A percentile compares a stretch with the other conserved stretches of the same genome.
These are phyloP conservation scores for Fulica atra DNA, from an alignment of 2,113 vertebrate species.

Conservation along the genomic window DNA sequence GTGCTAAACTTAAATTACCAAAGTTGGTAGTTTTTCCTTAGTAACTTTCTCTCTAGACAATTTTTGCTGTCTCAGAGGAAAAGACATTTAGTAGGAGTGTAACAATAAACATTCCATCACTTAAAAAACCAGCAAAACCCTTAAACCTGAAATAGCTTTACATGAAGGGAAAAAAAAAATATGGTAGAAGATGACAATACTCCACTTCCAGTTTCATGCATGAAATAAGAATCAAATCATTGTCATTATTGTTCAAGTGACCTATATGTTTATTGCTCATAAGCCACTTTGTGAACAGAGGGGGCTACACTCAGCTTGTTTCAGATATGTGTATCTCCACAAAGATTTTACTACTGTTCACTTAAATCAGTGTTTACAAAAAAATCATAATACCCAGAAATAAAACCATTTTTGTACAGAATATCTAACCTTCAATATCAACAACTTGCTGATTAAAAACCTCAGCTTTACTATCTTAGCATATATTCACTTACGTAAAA, in stretches of 20 bases:
- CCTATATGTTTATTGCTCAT: neutral
- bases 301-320: neutral
- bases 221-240: neutral
- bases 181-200: neutral
- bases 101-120: neutral
- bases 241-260: neutral
- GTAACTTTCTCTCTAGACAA: neutral
- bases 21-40: neutral
- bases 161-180: conserved; percentile 5
- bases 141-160: neutral
- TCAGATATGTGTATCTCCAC: neutral
- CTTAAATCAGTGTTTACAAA: neutral
- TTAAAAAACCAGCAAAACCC: neutral
- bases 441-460: neutral
- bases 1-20: conserved; percentile 16
- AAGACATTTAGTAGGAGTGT: neutral
- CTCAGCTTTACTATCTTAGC: neutral
- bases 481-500: neutral
- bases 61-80: conserved; percentile 10
- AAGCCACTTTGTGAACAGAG: neutral
- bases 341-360: neutral
- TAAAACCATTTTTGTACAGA: neutral
- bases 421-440: neutral
- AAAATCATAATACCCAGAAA: neutral
- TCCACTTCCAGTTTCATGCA: neutral